phyloP scores from a whole-genome alignment of 2,113 vertebrate genomes.

The Microtus montanus region DNA sequence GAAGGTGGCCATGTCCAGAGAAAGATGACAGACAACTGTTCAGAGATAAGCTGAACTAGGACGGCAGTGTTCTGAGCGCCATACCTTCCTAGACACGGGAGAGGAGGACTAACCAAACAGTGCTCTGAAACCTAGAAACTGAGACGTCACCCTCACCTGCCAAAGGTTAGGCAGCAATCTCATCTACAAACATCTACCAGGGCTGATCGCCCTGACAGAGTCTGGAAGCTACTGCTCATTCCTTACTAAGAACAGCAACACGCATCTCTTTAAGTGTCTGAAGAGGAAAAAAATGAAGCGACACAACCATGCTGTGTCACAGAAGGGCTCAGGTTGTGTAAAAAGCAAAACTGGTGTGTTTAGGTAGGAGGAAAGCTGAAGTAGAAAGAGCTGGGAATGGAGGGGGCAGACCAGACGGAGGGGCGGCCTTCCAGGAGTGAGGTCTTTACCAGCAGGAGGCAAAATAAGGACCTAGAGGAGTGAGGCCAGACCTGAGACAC shows the following conservation, averaged over 20 bases:
- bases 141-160: neutral
- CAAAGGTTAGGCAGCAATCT: neutral
- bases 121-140: neutral
- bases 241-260: neutral
- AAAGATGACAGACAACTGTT: neutral
- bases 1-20: neutral
- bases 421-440: neutral
- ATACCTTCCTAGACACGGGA: neutral
- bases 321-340: neutral
- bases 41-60: neutral
- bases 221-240: neutral
- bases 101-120: neutral
- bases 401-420: neutral
- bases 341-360: neutral
- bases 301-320: slow-evolving; percentile 10
- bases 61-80: neutral
- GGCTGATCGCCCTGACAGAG: neutral
- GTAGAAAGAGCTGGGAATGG: neutral
- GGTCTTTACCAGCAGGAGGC: neutral
- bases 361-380: neutral
- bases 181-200: neutral
- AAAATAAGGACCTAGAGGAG: neutral
- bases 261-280: neutral
- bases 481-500: neutral
- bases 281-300: slow-evolving; percentile 38